phyloP scores from a whole-genome alignment of 2,888 invertebrate species.

The Autographa gamma region DNA sequence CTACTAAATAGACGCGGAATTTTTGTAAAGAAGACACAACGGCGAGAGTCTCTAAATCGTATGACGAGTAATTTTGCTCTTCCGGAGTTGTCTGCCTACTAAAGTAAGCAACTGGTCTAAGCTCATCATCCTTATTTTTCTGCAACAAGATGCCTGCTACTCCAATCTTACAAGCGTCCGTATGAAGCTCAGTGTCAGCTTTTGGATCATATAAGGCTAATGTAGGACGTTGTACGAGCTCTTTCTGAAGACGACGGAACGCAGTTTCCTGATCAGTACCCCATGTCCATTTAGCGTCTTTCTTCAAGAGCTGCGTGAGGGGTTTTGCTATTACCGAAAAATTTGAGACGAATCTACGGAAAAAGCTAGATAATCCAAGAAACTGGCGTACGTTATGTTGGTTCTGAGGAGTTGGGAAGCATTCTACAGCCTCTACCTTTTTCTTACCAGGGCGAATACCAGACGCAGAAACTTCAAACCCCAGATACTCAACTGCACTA shows the following conservation, averaged over 20 bases:
- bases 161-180: not conserved
- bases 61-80: slow-evolving; percentile 16
- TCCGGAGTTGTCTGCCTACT: slow-evolving; percentile 19
- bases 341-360: not conserved
- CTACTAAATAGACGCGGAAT: not conserved
- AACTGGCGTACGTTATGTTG: slow-evolving; percentile 12
- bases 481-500: not conserved
- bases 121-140: not conserved
- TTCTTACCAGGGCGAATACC: not conserved
- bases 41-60: slow-evolving; percentile 17
- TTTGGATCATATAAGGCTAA: slow-evolving; percentile 6
- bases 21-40: slow-evolving; percentile 8
- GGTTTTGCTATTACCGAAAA: slow-evolving; percentile 10
- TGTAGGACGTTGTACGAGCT: not conserved
- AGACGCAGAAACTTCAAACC: not conserved
- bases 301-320: not conserved
- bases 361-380: slow-evolving; percentile 6
- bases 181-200: not conserved
- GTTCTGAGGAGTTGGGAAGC: not conserved
- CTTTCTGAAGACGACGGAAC: not conserved
- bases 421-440: not conserved
- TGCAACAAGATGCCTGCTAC: slow-evolving; percentile 6
- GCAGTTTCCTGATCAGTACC: not conserved
- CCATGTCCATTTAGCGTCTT: not conserved
- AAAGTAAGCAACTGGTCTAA: slow-evolving; percentile 11